Evolutionary conservation across 2,888 invertebrate species (phyloP), one percentile per base, ranked within the genome.

Genomic region (Harpagoxenus sublaevis): DNA sequence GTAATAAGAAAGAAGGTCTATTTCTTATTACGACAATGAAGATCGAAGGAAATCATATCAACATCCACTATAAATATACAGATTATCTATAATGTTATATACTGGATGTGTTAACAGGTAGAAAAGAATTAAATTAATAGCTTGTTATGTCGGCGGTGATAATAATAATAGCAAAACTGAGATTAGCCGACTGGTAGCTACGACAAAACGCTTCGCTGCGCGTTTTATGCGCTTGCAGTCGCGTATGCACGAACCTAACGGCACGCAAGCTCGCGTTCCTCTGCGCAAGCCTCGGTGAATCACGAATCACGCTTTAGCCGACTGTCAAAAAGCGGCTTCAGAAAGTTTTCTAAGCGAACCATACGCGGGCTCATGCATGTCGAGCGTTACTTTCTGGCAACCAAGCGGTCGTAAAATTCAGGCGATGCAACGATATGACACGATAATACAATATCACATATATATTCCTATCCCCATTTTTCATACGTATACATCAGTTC

Each of bases 241-340:
- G 48, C 60, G 73, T 81, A 39, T 73, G 73, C 73, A 73, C 79
- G 79, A 81, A 81, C 48, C 28, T n/a, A 45, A 71, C 39, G 48
- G 60, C 79, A 81, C 79, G 79, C 79, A 48, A 81, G 74, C 48
- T 81, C 48, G 60, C 60, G 79, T 81, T 81, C 48, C 77, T 73
- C 28, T 71, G 60, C 45, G 15, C 65, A 63, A 55, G 31, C 39
- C 45, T 57, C 55, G 12, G n/a, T 60, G 42, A 81, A 60, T 71
- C 48, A 45, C 79, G 53, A 79, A 71, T 71, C 48, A 23, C 60
- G 35, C 18, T 48, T 60, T 48, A 71, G 48, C 39, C 5, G 48
- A n/a, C 18, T 48, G 71, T 78, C 78, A 68, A 78, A 78, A 78
- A 45, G 55, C 5, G 31, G 48, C 45, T 78, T 78, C 31, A 15